Conservation (phyloP, 2,113 vertebrate species). For the Polypterus bichir region DNA sequence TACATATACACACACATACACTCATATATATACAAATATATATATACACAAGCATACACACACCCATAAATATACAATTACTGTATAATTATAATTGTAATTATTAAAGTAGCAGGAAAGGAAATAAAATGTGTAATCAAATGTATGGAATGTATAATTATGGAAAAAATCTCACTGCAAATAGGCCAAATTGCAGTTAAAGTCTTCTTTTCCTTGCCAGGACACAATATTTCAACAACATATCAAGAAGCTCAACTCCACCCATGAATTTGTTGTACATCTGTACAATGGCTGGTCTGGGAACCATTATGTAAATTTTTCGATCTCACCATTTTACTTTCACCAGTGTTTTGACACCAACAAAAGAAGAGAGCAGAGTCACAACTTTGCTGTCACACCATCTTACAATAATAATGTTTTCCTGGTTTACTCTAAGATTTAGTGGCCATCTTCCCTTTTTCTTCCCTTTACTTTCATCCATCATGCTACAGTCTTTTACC, state of each 20-base stretch:
- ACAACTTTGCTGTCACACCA: neutral
- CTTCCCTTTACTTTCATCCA: constrained; percentile 11
- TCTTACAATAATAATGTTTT: constrained; percentile 12
- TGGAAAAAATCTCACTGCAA: no score
- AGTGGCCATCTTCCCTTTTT: constrained; percentile 4
- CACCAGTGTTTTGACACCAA: constrained; percentile 6
- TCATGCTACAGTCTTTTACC: constrained; percentile 9
- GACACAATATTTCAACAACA: neutral
- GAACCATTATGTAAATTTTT: constrained; percentile 10
- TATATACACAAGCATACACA: no score
- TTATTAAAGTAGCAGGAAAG: no score
- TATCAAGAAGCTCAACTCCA: constrained; percentile 13
- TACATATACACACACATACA: no score
- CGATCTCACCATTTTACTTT: constrained; percentile 9
- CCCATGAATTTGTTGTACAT: constrained; percentile 16
- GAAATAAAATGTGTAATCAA: no score
- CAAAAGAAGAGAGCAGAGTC: constrained; percentile 13
- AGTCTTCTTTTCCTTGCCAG: no score
- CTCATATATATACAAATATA: no score
- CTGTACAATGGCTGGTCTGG: constrained; percentile 14
- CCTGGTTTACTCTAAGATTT: constrained; percentile 14
- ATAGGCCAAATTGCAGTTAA: no score
- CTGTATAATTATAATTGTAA: no score
- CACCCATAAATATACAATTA: no score
- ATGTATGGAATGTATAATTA: no score